These are phyloP conservation scores for Aporrectodea caliginosa DNA, from an alignment of 1,140 invertebrate genomes.

Conservation along the genomic window DNA sequence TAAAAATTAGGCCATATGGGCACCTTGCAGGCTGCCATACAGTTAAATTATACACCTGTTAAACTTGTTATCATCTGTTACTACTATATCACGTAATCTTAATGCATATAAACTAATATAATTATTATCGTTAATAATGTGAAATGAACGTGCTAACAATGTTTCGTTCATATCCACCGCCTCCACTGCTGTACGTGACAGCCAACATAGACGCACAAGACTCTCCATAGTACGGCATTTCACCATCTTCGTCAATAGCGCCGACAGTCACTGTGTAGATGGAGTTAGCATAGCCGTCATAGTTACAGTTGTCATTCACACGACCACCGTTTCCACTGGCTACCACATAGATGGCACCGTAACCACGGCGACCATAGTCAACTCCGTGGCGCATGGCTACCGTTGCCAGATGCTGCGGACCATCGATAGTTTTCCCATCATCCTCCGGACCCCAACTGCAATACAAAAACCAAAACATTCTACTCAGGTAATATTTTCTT, in stretches of 20 bases:
- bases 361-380: constrained; percentile 51
- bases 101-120: too few relatives aligned
- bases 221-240: constrained; percentile 57
- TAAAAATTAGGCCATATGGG: too few relatives aligned
- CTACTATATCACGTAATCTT: too few relatives aligned
- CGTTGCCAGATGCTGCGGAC: constrained; percentile 50
- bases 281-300: constrained; percentile 57
- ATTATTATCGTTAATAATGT: too few relatives aligned
- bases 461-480: constrained; percentile 12
- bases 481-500: too few relatives aligned
- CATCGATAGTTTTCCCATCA: constrained; percentile 54
- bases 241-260: constrained; percentile 54
- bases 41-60: too few relatives aligned
- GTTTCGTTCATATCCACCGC: constrained; percentile 38
- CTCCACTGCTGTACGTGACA: constrained; percentile 57
- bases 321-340: constrained; percentile 56
- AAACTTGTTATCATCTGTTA: too few relatives aligned
- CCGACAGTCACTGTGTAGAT: constrained; percentile 57
- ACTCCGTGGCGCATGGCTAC: constrained; percentile 51
- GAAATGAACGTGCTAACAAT: constrained; percentile 44
- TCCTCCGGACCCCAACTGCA: constrained; percentile 56
- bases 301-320: constrained; percentile 54
- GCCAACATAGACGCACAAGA: constrained; percentile 58
- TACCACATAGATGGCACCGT: constrained; percentile 55
- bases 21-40: too few relatives aligned